phyloP scores from a whole-genome alignment of 2,888 invertebrate species.

The Harpalus rufipes region DNA sequence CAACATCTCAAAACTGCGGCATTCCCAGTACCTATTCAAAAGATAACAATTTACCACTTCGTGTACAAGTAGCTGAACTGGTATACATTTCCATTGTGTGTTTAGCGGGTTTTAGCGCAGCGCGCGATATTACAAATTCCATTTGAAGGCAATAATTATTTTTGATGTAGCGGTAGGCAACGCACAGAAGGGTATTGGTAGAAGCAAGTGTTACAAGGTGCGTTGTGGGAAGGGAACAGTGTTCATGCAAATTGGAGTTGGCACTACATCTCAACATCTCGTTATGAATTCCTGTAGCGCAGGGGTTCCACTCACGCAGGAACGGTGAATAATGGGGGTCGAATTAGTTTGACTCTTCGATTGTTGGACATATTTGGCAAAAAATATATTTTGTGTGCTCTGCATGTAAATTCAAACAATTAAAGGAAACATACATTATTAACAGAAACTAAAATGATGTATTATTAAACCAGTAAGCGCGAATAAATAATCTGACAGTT shows the following conservation, averaged over 20 bases:
- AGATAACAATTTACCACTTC: conserved; percentile 27
- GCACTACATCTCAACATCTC: conserved; percentile 54
- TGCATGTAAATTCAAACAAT: no score
- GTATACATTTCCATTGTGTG: conserved; percentile 36
- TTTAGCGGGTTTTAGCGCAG: conserved; percentile 10
- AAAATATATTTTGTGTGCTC: no score
- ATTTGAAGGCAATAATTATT: conserved; percentile 46
- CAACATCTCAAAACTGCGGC: conserved; percentile 16
- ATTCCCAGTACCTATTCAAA: conserved; percentile 10
- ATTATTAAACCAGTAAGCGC: no score
- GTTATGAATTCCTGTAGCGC: conserved; percentile 45
- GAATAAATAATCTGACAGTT: no score
- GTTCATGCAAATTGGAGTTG: conserved; percentile 52
- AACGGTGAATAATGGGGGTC: neutral
- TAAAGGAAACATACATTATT: no score
- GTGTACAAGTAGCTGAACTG: conserved; percentile 7
- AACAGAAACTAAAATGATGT: no score
- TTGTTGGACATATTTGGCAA: no score
- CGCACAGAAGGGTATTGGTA: neutral
- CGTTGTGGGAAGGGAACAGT: neutral
- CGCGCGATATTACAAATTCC: conserved; percentile 31
- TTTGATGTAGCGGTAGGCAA: conserved; percentile 23
- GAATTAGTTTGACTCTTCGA: neutral
- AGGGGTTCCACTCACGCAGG: neutral
- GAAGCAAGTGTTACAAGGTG: conserved; percentile 22